Evolutionary conservation across 2,888 invertebrate species (phyloP).

Genomic region (Papilio gigon): DNA sequence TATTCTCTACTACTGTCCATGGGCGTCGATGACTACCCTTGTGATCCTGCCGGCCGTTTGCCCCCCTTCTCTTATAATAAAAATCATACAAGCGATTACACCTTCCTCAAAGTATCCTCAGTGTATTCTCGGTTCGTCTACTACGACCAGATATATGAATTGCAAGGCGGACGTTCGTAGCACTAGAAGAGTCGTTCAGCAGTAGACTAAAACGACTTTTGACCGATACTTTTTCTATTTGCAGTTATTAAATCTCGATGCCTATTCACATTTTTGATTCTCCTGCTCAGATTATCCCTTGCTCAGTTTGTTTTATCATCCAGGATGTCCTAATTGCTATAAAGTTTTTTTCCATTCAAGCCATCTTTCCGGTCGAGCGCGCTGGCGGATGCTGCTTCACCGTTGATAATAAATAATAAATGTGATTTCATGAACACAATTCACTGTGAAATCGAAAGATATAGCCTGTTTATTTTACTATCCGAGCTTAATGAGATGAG

Average conservation of each 20-base stretch:
- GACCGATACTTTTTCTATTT: not conserved
- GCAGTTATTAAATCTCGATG: not conserved
- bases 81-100: too few relatives aligned
- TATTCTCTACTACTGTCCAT: too few relatives aligned
- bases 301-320: not conserved
- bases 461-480: conserved; percentile 39
- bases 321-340: conserved; percentile 2
- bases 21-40: too few relatives aligned
- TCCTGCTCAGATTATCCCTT: not conserved
- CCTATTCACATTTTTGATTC: not conserved
- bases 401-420: conserved; percentile 42
- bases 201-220: not conserved
- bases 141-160: too few relatives aligned
- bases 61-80: too few relatives aligned
- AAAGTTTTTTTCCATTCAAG: conserved; percentile 22
- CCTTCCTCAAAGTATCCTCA: too few relatives aligned
- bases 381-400: conserved; percentile 39
- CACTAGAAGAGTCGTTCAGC: not conserved
- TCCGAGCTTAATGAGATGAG: conserved; percentile 22
- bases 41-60: too few relatives aligned
- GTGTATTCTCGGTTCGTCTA: too few relatives aligned
- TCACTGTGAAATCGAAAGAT: conserved; percentile 40
- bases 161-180: not conserved
- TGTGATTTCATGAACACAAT: conserved; percentile 40
- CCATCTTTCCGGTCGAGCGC: conserved; percentile 28